Evolutionary conservation across 1,140 invertebrate species (phyloP).

Genomic region (Meloidogyne chitwoodi): DNA sequence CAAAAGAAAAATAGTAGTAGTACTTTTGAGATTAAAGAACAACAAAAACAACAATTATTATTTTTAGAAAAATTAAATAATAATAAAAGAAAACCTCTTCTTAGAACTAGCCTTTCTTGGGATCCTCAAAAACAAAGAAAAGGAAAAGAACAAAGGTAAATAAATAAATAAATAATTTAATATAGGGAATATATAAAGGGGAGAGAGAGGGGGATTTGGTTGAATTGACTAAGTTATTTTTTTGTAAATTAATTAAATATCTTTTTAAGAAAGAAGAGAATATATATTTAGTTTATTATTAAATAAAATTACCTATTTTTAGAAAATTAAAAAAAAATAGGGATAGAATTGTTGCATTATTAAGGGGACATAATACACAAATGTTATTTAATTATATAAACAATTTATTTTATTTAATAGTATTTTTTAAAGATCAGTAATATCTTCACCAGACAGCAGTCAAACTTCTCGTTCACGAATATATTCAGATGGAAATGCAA

Average conservation of each 20-base stretch:
- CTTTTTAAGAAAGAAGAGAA: no score
- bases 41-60: background rate
- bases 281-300: no score
- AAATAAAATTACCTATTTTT: no score
- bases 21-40: background rate
- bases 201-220: background rate
- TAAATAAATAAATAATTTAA: background rate
- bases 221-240: background rate
- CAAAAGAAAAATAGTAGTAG: slow-evolving; percentile 17
- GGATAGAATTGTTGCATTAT: no score
- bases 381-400: no score
- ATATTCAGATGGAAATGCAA: slow-evolving; percentile 54
- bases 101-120: slow-evolving; percentile 57
- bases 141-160: background rate
- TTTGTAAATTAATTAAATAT: no score
- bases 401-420: no score
- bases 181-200: background rate
- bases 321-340: no score
- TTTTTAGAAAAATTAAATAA: slow-evolving; percentile 23
- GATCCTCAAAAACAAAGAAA: slow-evolving; percentile 50
- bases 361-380: no score
- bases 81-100: slow-evolving; percentile 36
- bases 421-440: slow-evolving; percentile 34
- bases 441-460: background rate
- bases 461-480: slow-evolving; percentile 41